Evolutionary conservation across 2,888 invertebrate genomes (phyloP).

Genomic region (Tetramorium bicarinatum): DNA sequence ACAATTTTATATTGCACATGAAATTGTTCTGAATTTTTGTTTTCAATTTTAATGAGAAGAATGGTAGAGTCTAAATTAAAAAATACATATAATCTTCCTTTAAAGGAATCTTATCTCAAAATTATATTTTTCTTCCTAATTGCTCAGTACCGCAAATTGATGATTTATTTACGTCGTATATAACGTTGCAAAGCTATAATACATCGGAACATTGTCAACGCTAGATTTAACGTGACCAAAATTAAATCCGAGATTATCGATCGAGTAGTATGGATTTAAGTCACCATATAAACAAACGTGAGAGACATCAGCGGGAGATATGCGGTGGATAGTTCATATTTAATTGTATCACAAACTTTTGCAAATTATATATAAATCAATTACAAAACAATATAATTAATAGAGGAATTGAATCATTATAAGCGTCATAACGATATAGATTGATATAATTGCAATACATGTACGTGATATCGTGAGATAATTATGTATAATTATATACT

Average conservation of each 20-base stretch:
- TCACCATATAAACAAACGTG: slow-evolving; percentile 72
- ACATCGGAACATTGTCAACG: slow-evolving; percentile 61
- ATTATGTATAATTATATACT: slow-evolving; percentile 32
- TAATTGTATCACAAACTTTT: slow-evolving; percentile 81
- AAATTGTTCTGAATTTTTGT: not conserved
- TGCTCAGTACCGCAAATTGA: not conserved
- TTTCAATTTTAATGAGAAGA: not conserved
- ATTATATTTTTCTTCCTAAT: not conserved
- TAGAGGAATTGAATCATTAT: slow-evolving; percentile 5
- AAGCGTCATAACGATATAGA: not conserved
- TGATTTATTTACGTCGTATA: slow-evolving; percentile 52
- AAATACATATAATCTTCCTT: not conserved
- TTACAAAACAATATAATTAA: slow-evolving; percentile 43
- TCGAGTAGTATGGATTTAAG: slow-evolving; percentile 80
- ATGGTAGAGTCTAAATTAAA: not conserved
- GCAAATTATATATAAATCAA: slow-evolving; percentile 69
- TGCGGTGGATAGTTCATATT: slow-evolving; percentile 73
- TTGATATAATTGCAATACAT: not conserved
- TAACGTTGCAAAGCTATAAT: slow-evolving; percentile 51
- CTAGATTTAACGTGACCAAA: slow-evolving; percentile 81
- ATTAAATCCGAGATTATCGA: slow-evolving; percentile 84
- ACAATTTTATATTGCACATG: not conserved
- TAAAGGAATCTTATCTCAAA: not conserved
- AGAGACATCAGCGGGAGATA: slow-evolving; percentile 31
- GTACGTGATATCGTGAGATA: not conserved